A percentile compares a stretch with the other conserved stretches of the same genome.
Evolutionary conservation across 2,888 invertebrate species (phyloP).

Genomic region (Adineta ricciae): DNA sequence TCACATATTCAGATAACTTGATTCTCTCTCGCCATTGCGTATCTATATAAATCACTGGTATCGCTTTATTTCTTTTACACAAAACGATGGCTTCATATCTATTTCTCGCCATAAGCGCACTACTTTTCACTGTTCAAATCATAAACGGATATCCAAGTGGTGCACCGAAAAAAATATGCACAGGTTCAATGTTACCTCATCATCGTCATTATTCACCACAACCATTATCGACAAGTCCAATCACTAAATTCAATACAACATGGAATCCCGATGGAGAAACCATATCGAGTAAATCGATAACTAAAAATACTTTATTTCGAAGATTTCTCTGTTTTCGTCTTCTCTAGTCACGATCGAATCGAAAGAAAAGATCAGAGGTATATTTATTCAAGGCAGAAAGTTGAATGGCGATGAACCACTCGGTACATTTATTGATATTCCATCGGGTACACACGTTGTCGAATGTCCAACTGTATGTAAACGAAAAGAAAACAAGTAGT

Average conservation of each 20-base stretch:
- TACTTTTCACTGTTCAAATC: neutral
- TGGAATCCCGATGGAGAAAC: slow-evolving; percentile 11
- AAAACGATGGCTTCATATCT: neutral
- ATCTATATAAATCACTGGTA: neutral
- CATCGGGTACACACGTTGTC: neutral
- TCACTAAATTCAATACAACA: neutral
- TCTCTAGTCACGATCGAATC: neutral
- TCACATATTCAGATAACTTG: too few relatives aligned
- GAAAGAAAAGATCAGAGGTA: neutral
- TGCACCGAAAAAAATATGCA: neutral
- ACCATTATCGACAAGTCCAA: slow-evolving; percentile 5
- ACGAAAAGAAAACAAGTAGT: too few relatives aligned
- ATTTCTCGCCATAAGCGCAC: neutral
- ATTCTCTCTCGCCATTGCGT: neutral
- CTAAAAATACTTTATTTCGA: too few relatives aligned
- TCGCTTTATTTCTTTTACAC: neutral
- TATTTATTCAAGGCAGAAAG: slow-evolving; percentile 2
- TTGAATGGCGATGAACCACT: neutral
- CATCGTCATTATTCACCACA: neutral
- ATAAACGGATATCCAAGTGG: neutral
- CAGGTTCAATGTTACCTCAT: neutral
- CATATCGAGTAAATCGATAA: neutral
- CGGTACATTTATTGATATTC: neutral
- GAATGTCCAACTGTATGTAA: neutral
- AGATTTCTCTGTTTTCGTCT: too few relatives aligned